A percentile compares a stretch with the other conserved stretches of the same genome.
Conservation (phyloP, 2,888 invertebrate species). For the Mesopsocus fuscifrons region DNA sequence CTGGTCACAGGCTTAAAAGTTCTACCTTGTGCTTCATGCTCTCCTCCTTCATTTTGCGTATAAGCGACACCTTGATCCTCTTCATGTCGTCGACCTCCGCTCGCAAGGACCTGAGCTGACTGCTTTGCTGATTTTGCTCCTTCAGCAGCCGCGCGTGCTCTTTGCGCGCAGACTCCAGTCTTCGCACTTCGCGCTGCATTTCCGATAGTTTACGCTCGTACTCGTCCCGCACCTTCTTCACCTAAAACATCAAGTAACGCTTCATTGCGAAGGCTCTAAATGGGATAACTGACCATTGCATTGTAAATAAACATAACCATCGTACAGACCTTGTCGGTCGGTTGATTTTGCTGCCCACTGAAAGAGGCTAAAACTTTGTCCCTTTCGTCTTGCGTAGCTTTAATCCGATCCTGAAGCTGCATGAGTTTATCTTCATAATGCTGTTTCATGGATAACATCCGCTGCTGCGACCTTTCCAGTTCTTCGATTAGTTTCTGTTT, state of each 20-base stretch:
- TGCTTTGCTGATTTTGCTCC: slow-evolving; percentile 59
- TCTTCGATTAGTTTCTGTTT: slow-evolving; percentile 90
- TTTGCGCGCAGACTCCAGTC: slow-evolving; percentile 67
- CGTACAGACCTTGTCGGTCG: slow-evolving; percentile 22
- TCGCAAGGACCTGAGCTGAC: slow-evolving; percentile 47
- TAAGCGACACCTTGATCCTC: slow-evolving; percentile 61
- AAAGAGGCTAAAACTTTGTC: slow-evolving; percentile 62
- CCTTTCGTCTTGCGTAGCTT: slow-evolving; percentile 73
- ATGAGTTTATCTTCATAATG: slow-evolving; percentile 87
- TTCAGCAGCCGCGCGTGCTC: slow-evolving; percentile 74
- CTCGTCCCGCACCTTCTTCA: slow-evolving; percentile 67
- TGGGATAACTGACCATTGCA: too few relatives aligned
- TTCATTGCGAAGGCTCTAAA: neutral
- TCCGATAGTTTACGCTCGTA: slow-evolving; percentile 68
- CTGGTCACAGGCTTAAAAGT: too few relatives aligned
- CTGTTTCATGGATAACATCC: slow-evolving; percentile 63
- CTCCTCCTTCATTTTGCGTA: slow-evolving; percentile 88
- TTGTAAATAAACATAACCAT: too few relatives aligned
- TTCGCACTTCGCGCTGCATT: slow-evolving; percentile 71
- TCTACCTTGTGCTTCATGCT: slow-evolving; percentile 56
- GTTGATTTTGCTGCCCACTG: slow-evolving; percentile 19
- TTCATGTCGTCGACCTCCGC: slow-evolving; percentile 67
- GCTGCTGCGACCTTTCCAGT: slow-evolving; percentile 69
- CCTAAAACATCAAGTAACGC: slow-evolving; percentile 21
- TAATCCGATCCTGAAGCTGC: slow-evolving; percentile 65